Percentiles rank a stretch among this genome's conserved stretches.
These are phyloP conservation scores for Aurelia sp. DNA, from an alignment of 30 jellyfish, hydroid and myxozoan species.

Conservation along the genomic window DNA sequence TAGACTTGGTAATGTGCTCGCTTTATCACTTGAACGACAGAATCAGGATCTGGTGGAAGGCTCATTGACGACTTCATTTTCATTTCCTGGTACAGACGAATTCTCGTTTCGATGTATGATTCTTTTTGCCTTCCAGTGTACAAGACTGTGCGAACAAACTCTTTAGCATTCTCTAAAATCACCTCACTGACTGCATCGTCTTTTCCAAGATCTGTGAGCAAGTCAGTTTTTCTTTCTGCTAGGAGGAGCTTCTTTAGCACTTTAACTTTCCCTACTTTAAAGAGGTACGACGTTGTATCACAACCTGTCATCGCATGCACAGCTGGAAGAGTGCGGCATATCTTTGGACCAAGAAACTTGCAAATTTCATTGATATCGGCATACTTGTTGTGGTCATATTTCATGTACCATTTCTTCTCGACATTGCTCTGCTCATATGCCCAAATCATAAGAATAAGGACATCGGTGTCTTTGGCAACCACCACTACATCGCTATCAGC, in stretches of 20 bases:
- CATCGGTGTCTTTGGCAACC: conserved; percentile 66
- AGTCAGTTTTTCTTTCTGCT: conserved; percentile 27
- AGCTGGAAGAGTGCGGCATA: conserved; percentile 32
- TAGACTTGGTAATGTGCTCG: conserved; percentile 65
- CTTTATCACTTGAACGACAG: conserved; percentile 66
- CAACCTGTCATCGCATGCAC: conserved; percentile 66
- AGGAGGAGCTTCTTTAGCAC: conserved; percentile 43
- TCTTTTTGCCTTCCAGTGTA: conserved; percentile 51
- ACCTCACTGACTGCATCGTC: conserved; percentile 13
- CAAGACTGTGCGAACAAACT: conserved; percentile 42
- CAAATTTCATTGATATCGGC: conserved; percentile 65
- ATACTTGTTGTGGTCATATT: conserved; percentile 55
- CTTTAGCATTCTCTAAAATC: conserved; percentile 23
- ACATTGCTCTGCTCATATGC: conserved; percentile 23
- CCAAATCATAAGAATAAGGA: conserved; percentile 44
- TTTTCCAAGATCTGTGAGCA: conserved; percentile 22
- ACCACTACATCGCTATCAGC: conserved; percentile 44
- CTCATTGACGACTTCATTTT: conserved; percentile 55
- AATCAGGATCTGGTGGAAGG: conserved; percentile 74
- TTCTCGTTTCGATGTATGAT: conserved; percentile 57
- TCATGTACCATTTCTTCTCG: conserved; percentile 59
- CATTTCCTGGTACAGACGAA: conserved; percentile 56
- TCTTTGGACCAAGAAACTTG: conserved; percentile 41
- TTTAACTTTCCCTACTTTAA: conserved; percentile 50
- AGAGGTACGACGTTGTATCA: conserved; percentile 67